phyloP scores from a whole-genome alignment of 2,797 vertebrate genomes.

The Rhinophrynus dorsalis region DNA sequence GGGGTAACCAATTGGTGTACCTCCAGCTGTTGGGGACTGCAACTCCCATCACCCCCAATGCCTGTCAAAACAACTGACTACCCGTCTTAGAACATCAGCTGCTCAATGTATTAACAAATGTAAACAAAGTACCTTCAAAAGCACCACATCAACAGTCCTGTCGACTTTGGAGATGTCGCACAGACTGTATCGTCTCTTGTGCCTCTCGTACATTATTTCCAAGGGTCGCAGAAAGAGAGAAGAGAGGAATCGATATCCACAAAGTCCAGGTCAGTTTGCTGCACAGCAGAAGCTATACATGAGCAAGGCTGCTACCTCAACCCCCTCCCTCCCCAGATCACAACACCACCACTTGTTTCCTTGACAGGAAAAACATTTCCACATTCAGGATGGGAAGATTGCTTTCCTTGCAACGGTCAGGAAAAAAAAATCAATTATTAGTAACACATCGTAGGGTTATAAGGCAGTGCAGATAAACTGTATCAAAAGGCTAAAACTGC shows the following conservation, averaged over 20 bases:
- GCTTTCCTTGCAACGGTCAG: conserved; percentile 55
- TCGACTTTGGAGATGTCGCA: conserved; percentile 86
- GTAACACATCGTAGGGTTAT: conserved; percentile 13
- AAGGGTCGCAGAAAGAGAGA: conserved; percentile 30
- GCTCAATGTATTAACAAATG: too few species aligned
- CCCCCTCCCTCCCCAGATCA: conserved; percentile 1
- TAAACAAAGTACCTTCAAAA: conserved; percentile 86
- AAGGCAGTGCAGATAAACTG: conserved; percentile 31
- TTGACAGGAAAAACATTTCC: conserved; percentile 57
- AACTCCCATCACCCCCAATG: too few species aligned
- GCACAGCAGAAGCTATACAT: conserved; percentile 64
- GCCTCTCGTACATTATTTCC: conserved; percentile 89
- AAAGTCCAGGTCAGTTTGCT: conserved; percentile 40
- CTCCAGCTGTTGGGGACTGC: too few species aligned
- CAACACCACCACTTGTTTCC: conserved; percentile 42
- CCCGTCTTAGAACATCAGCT: too few species aligned
- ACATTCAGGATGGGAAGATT: conserved; percentile 52
- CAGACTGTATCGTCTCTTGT: conserved; percentile 91
- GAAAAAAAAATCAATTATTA: conserved; percentile 11
- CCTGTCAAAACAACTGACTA: too few species aligned
- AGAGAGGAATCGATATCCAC: not conserved
- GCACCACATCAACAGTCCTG: conserved; percentile 87
- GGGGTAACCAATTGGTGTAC: too few species aligned
- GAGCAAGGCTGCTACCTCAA: conserved; percentile 47
- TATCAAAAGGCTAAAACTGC: conserved; percentile 55